A percentile compares a stretch with the other conserved stretches of the same genome.
Conservation (phyloP, 2,888 invertebrate genomes). For the Trissolcus brochymenae region DNA sequence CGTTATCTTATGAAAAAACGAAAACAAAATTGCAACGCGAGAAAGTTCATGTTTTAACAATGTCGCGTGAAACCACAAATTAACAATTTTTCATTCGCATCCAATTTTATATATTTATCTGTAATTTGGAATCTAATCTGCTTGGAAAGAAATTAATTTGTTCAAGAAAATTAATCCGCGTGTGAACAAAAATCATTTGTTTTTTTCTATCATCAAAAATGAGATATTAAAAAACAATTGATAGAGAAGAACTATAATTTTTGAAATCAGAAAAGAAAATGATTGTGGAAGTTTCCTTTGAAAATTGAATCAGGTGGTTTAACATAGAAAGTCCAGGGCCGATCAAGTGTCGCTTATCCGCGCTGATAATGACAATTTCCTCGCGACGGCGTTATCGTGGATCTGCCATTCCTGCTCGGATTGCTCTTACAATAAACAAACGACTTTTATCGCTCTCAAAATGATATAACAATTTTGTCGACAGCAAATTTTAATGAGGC, state of each 20-base stretch:
- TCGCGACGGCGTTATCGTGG: conserved; percentile 40
- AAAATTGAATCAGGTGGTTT: conserved; percentile 23
- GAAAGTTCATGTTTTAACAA: neutral
- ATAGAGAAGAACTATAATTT: neutral
- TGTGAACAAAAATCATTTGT: conserved; percentile 7
- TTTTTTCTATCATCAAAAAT: conserved; percentile 31
- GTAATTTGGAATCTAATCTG: conserved; percentile 13
- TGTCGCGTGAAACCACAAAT: neutral
- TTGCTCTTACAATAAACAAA: conserved; percentile 43
- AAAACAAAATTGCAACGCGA: neutral
- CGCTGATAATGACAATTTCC: conserved; percentile 41
- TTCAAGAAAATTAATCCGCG: too few relatives aligned
- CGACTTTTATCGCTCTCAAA: conserved; percentile 25
- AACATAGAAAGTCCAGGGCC: conserved; percentile 31
- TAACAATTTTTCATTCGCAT: too few relatives aligned
- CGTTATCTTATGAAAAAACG: conserved; percentile 1
- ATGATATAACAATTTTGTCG: conserved; percentile 38
- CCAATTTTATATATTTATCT: too few relatives aligned
- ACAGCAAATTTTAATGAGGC: conserved; percentile 20
- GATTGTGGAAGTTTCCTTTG: neutral
- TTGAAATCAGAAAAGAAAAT: neutral
- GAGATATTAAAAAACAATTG: conserved; percentile 12
- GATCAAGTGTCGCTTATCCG: conserved; percentile 39
- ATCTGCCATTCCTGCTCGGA: conserved; percentile 42
- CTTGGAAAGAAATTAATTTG: conserved; percentile 10